Evolutionary conservation across 1,140 invertebrate species (phyloP), one percentile per base, ranked within the genome.

Genomic region (Sinella curviseta): DNA sequence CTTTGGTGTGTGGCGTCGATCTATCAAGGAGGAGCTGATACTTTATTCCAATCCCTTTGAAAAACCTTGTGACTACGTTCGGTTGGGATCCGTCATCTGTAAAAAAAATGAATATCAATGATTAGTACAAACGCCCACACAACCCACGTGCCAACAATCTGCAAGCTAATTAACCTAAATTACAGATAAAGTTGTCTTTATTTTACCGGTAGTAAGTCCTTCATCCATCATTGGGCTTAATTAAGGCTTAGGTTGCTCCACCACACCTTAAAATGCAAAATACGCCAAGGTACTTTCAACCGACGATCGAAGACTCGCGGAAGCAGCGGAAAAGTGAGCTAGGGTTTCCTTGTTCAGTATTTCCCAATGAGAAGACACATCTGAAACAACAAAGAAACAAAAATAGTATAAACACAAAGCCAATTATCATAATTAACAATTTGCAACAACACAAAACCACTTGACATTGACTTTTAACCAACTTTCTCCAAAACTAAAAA

Each of bases 21-120:
- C 87, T 86, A 86, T 91, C 90, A 78, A 91, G 84, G 55, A 87
- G 85, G 75, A 87, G 86, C 84, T 91, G 90, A 83, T 90, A 90
- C 67, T 85, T 85, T 87, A 82, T 76, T 24, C 78, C 77, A 34
- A 81, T 70, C 14, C 78, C 76, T 35, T 79, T 70, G 65, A 73
- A 82, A 24, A 84, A 70, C 39, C 80, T 79, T n/a, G 76, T 81
- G 12, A 82, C 36, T 17, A 81, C 70, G 60, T 84, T 84, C 14
- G 78, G 35, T 31, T 78, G 77, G 12, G 39, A 75, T 35, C 4
- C 34, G 28, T 75, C 74, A 48, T 36, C 74, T 48, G 24, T n/a
- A 54, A 36, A 78, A 39, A 26, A 48, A 76, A 48, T 4, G 28
- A 39, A 28, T 39, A 76, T 2, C n/a, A 16, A 30, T 14, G 2